Base-by-base conservation (phyloP, 1,140 invertebrate genomes). In the Drosophila sp. region DNA sequence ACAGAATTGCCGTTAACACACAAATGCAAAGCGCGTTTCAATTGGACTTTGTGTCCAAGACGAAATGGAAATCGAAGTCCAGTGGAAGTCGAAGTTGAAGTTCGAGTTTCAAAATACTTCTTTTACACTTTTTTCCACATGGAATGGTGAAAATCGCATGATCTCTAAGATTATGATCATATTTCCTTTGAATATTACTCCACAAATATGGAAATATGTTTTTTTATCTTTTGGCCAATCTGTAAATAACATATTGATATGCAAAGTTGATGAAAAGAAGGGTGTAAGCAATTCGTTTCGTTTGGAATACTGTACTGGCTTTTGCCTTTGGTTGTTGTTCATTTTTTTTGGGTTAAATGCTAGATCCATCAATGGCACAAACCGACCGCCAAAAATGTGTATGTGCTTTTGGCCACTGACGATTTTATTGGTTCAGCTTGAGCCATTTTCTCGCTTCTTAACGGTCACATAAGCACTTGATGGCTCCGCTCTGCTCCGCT, bases 391-490 rank as follows among this genome's bases (percentile, higher is more conserved):
- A 69, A 72, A 62, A 35, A 55, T 27, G 25, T 27, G 17, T 23
- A 23, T 44, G 41, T 44, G 33, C 5, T 44, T 32, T 33, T 57
- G 56, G 56, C 56, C 56, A 58, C 32, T 32, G 66, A 38, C 11
- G 41, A 69, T 69, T 55, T 76, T 41, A 60, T 75, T 44, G 8
- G 25, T 30, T 60, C 41, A 41, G 33, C 61, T 55, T 44, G 54
- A 57, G 40, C 32, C 56, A 41, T 38, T 62, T 25, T 38, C 32
- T 47, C 60, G 63, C 75, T 79, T 79, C 62, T 79, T 83, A 83
- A 83, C 80, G 80, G 80, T 69, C 54, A 54, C n/a, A 23, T 25
- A 27, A 40, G 63, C 76, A 76, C 65, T 69, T 76, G 76, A 76
- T 56, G 10, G 35, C 35, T 38, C 3, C 33, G 33, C 33, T 35